A percentile compares a stretch with the other conserved stretches of the same genome.
These are phyloP conservation scores for Euura lappo DNA, from an alignment of 1,140 invertebrate species.

Conservation along the genomic window DNA sequence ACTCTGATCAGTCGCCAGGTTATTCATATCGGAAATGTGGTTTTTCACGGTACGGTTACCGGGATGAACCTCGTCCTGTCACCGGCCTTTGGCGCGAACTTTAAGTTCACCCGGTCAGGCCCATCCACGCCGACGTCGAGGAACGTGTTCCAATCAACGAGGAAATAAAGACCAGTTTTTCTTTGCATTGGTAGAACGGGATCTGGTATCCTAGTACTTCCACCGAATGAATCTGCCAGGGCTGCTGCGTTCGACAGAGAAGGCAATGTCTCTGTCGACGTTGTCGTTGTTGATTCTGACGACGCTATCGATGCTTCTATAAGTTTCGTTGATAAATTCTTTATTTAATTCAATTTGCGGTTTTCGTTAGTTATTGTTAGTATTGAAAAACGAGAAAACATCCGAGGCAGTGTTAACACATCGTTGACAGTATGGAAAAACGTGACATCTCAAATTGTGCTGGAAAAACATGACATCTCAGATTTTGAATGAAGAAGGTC, in stretches of 20 bases:
- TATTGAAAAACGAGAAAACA: too few species aligned
- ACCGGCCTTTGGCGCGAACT: conserved; percentile 79
- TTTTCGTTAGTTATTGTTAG: too few species aligned
- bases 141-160: conserved; percentile 85
- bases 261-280: background rate
- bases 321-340: conserved; percentile 12
- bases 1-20: background rate
- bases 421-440: too few species aligned
- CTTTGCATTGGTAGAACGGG: conserved; percentile 66
- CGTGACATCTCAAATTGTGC: too few species aligned
- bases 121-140: conserved; percentile 80
- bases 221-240: conserved; percentile 79
- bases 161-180: conserved; percentile 81
- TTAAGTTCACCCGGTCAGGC: conserved; percentile 75
- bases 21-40: background rate
- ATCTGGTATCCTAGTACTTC: conserved; percentile 60
- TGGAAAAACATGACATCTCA: too few species aligned
- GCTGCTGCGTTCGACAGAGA: conserved; percentile 64
- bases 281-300: conserved; percentile 14
- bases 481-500: too few species aligned
- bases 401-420: too few species aligned
- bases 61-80: conserved; percentile 77
- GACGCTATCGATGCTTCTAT: conserved; percentile 5
- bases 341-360: background rate
- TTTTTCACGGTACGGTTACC: conserved; percentile 68